Conservation (phyloP, 2,797 vertebrate species). For the Darevskia mixta region DNA sequence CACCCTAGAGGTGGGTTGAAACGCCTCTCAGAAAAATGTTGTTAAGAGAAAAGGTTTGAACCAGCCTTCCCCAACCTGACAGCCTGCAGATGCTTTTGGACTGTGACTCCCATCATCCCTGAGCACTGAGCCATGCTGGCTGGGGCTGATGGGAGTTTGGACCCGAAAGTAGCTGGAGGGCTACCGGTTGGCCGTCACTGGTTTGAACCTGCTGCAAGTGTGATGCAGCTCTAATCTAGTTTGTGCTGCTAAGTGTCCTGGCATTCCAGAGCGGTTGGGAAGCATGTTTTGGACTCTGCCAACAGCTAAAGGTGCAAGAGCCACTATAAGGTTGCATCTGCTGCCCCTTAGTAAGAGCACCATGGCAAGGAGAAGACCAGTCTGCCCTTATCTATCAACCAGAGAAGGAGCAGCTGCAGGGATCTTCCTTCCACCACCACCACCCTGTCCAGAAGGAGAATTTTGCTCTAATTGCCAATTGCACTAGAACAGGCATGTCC, state of each 20-base stretch:
- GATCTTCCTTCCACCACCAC: background rate
- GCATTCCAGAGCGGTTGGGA: background rate
- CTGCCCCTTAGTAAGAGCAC: background rate
- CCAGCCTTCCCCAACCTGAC: no score
- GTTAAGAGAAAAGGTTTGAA: no score
- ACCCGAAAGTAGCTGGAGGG: no score
- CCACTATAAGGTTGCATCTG: background rate
- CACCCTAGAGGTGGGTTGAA: background rate
- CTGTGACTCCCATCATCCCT: no score
- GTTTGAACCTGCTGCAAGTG: background rate
- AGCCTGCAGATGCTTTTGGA: no score
- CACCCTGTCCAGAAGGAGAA: background rate
- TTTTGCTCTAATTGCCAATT: background rate
- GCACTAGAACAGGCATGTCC: no score
- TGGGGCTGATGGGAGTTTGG: no score
- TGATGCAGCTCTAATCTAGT: background rate
- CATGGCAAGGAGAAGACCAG: background rate
- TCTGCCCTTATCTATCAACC: background rate
- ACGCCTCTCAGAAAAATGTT: background rate
- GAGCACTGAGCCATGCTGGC: no score
- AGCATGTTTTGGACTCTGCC: background rate
- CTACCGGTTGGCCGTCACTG: no score
- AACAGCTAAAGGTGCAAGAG: background rate
- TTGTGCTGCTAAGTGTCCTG: background rate
- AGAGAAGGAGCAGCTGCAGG: background rate